A percentile compares a stretch with the other conserved stretches of the same genome.
Evolutionary conservation across 2,113 vertebrate genomes (phyloP).

Genomic region (Tachysurus fulvidraco): DNA sequence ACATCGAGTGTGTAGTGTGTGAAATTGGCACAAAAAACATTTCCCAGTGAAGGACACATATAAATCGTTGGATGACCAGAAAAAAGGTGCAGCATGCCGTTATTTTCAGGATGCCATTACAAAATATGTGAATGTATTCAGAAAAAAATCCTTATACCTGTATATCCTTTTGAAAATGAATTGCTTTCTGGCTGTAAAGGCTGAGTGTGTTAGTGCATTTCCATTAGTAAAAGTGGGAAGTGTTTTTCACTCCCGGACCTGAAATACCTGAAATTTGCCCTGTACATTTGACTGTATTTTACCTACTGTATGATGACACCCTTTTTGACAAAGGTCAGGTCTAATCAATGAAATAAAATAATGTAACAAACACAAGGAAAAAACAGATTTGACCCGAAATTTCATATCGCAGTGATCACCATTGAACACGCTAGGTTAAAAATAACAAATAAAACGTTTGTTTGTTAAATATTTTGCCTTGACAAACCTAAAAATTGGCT

Average conservation of each 20-base stretch:
- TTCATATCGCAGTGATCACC: no score
- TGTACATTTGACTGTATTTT: not conserved
- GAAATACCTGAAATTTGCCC: not conserved
- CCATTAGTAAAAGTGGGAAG: not conserved
- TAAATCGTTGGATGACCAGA: conserved; percentile 11
- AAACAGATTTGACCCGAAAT: no score
- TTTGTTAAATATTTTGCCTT: not conserved
- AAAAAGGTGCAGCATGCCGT: conserved; percentile 16
- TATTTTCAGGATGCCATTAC: conserved; percentile 17
- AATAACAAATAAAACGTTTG: no score
- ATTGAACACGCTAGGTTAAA: no score
- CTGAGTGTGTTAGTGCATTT: conserved; percentile 18
- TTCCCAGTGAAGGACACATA: conserved; percentile 2
- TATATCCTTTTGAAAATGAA: not conserved
- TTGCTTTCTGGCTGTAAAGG: not conserved
- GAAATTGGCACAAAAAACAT: conserved; percentile 15
- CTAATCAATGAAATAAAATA: no score
- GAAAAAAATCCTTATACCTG: not conserved
- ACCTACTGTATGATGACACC: not conserved
- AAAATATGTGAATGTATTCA: conserved; percentile 16
- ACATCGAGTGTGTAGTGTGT: conserved; percentile 9
- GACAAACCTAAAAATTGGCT: not conserved
- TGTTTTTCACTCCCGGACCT: not conserved
- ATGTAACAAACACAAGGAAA: no score
- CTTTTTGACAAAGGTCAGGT: not conserved